These are phyloP conservation scores for Acipenser oxyrinchus DNA, from an alignment of 2,797 vertebrate species.

Conservation along the genomic window DNA sequence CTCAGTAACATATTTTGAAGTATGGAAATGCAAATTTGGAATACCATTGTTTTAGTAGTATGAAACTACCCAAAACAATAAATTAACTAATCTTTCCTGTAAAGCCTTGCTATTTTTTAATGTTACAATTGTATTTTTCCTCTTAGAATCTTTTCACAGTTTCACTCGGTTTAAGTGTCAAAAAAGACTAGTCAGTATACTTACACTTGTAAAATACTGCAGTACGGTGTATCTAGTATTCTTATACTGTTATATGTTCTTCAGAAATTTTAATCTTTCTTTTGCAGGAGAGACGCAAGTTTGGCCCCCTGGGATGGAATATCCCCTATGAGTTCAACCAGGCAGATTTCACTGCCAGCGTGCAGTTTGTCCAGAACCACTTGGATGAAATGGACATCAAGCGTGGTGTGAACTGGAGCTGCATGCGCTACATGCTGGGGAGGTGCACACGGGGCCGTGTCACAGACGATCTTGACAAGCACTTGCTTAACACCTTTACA, in stretches of 20 bases:
- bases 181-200: neutral
- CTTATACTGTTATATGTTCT: neutral
- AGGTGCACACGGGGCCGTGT: conserved; percentile 78
- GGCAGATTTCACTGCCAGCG: conserved; percentile 69
- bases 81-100: too few species aligned
- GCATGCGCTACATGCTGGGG: conserved; percentile 71
- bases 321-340: conserved; percentile 82
- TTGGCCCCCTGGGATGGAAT: conserved; percentile 76
- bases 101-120: too few species aligned
- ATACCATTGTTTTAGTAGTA: too few species aligned
- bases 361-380: conserved; percentile 78
- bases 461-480: conserved; percentile 72
- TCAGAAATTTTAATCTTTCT: too few species aligned
- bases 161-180: too few species aligned
- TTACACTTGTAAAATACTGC: neutral
- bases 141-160: too few species aligned
- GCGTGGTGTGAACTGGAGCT: conserved; percentile 67
- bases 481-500: conserved; percentile 66
- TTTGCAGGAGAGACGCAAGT: conserved; percentile 71
- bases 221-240: neutral
- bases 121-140: too few species aligned
- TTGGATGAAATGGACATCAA: conserved; percentile 59
- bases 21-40: too few species aligned
- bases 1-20: too few species aligned
- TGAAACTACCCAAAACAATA: too few species aligned